Percentiles rank a stretch among this genome's conserved stretches.
Evolutionary conservation across 2,113 vertebrate genomes (phyloP).

Genomic region (Colistium nudipinnis): DNA sequence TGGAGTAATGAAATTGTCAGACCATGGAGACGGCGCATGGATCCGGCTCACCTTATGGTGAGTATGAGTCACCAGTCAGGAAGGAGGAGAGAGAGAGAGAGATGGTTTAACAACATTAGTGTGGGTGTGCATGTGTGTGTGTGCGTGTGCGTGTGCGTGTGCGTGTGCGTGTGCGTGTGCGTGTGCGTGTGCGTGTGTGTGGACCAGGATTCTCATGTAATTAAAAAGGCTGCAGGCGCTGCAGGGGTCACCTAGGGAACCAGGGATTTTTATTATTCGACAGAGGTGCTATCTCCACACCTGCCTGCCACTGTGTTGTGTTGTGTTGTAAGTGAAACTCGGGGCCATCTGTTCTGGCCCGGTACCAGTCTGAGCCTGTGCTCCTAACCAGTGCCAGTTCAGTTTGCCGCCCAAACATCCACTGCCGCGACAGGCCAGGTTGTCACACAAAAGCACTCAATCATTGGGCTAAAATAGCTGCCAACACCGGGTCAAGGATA

Average conservation of each 20-base stretch:
- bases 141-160: no score
- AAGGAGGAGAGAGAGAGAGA: slow-evolving; percentile 1
- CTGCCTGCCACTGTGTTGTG: slow-evolving; percentile 46
- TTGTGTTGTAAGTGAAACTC: slow-evolving; percentile 57
- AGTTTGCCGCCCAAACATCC: slow-evolving; percentile 46
- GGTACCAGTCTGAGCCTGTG: slow-evolving; percentile 44
- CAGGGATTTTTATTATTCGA: slow-evolving; percentile 56
- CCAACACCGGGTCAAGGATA: background rate
- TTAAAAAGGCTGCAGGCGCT: slow-evolving; percentile 61
- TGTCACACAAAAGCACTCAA: slow-evolving; percentile 35
- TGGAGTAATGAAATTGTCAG: slow-evolving; percentile 52
- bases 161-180: no score
- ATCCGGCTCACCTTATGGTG: slow-evolving; percentile 37
- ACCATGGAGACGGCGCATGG: slow-evolving; percentile 31
- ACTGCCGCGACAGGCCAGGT: slow-evolving; percentile 45
- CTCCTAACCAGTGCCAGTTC: slow-evolving; percentile 39
- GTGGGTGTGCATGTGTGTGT: no score
- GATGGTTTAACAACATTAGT: slow-evolving; percentile 53
- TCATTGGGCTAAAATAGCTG: slow-evolving; percentile 23
- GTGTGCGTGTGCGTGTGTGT: no score
- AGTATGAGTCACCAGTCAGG: slow-evolving; percentile 63
- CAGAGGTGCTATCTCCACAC: slow-evolving; percentile 57
- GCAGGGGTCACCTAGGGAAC: slow-evolving; percentile 54
- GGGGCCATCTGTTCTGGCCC: slow-evolving; percentile 63
- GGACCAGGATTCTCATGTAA: slow-evolving; percentile 64